Conservation (phyloP, 2,888 invertebrate species). For the Melanophora roralis region DNA sequence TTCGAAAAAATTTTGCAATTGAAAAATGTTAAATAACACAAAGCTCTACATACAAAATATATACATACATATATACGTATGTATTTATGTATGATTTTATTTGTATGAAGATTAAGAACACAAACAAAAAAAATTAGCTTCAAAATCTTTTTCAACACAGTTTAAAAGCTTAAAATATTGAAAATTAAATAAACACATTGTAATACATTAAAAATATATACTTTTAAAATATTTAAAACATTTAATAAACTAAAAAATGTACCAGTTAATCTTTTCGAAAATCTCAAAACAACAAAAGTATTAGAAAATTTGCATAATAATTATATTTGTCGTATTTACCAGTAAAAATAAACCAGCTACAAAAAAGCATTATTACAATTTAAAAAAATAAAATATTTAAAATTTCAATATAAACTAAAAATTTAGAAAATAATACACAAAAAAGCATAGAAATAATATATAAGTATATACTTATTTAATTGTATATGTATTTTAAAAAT, state of each 20-base stretch:
- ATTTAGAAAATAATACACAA: constrained; percentile 61
- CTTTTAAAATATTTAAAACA: constrained; percentile 72
- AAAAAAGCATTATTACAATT: constrained; percentile 61
- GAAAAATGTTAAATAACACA: constrained; percentile 53
- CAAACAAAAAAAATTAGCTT: constrained; percentile 37
- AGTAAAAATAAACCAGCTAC: constrained; percentile 65
- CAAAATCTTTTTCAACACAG: constrained; percentile 56
- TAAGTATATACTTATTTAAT: constrained; percentile 50
- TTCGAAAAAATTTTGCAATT: constrained; percentile 51
- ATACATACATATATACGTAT: too few species aligned
- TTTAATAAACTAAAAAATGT: constrained; percentile 53
- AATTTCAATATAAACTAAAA: constrained; percentile 48
- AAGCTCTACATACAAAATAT: too few species aligned
- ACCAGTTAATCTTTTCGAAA: constrained; percentile 44
- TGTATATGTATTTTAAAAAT: constrained; percentile 56
- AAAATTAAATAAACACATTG: constrained; percentile 21
- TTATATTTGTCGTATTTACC: constrained; percentile 72
- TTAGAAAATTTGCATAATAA: constrained; percentile 68
- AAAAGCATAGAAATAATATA: constrained; percentile 50
- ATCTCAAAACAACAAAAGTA: constrained; percentile 56
- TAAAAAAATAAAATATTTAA: constrained; percentile 45
- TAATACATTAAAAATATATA: constrained; percentile 54
- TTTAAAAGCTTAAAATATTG: constrained; percentile 59
- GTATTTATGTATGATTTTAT: too few species aligned
- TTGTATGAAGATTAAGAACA: constrained; percentile 20